Conservation (phyloP, 1,140 invertebrate genomes). For the Pseudomyrmex gracilis region DNA sequence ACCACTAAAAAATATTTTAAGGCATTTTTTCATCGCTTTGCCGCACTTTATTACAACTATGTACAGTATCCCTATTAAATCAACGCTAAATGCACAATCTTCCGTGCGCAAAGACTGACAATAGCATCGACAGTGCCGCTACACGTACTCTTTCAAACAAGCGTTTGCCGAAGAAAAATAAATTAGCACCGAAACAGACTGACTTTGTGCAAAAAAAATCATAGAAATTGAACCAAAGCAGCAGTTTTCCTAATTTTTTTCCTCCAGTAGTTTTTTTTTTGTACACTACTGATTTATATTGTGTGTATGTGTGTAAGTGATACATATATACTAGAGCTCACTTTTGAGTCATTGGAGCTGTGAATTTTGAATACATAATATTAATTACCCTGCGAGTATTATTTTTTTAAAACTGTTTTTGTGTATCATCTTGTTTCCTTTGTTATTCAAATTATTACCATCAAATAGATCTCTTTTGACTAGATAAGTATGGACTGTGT, state of each 20-base stretch:
- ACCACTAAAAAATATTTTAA: conserved; percentile 46
- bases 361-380: conserved; percentile 37
- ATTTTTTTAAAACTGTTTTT: background rate
- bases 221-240: conserved; percentile 32
- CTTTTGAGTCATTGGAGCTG: conserved; percentile 22
- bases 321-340: background rate
- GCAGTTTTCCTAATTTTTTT: background rate
- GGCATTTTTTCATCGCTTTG: background rate
- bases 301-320: background rate
- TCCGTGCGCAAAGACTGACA: conserved; percentile 78
- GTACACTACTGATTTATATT: conserved; percentile 19
- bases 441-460: background rate
- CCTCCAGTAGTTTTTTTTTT: background rate
- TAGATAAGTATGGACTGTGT: conserved; percentile 43
- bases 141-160: conserved; percentile 17
- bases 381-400: conserved; percentile 22
- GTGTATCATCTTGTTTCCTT: background rate
- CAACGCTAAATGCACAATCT: conserved; percentile 79
- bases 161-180: conserved; percentile 24
- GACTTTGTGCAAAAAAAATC: conserved; percentile 41
- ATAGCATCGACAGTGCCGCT: conserved; percentile 69
- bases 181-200: conserved; percentile 42
- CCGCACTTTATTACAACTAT: conserved; percentile 40
- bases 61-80: conserved; percentile 68
- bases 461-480: conserved; percentile 34